Evolutionary conservation across 2,113 vertebrate species (phyloP).

Genomic region (Misgurnus anguillicaudatus): DNA sequence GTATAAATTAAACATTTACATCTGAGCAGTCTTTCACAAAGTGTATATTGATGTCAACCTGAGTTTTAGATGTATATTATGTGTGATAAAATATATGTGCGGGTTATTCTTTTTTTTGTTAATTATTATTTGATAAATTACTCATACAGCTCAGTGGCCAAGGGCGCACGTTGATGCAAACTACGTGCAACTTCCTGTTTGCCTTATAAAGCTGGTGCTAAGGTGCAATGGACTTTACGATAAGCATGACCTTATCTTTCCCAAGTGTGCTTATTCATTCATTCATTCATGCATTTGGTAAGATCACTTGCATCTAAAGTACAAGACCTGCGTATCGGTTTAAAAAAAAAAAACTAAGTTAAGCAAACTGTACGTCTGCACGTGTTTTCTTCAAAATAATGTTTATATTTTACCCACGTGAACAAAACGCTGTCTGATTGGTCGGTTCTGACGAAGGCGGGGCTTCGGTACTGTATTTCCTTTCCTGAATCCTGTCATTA

Average conservation of each 20-base stretch:
- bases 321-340: background rate
- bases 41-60: no score
- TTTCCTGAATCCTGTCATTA: background rate
- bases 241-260: background rate
- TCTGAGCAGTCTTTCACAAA: no score
- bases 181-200: background rate
- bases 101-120: background rate
- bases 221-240: background rate
- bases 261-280: background rate
- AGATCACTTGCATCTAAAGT: no score
- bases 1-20: no score
- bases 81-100: background rate
- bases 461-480: background rate
- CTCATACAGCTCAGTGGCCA: background rate
- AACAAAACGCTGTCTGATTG: conserved; percentile 14
- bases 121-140: no score
- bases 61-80: background rate
- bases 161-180: background rate
- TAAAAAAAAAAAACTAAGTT: background rate
- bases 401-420: background rate
- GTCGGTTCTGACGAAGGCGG: conserved; percentile 18
- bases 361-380: background rate
- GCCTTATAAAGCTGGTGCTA: background rate
- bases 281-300: background rate
- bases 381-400: background rate